phyloP scores from a whole-genome alignment of 2,888 invertebrate genomes.

The Agrochola litura region DNA sequence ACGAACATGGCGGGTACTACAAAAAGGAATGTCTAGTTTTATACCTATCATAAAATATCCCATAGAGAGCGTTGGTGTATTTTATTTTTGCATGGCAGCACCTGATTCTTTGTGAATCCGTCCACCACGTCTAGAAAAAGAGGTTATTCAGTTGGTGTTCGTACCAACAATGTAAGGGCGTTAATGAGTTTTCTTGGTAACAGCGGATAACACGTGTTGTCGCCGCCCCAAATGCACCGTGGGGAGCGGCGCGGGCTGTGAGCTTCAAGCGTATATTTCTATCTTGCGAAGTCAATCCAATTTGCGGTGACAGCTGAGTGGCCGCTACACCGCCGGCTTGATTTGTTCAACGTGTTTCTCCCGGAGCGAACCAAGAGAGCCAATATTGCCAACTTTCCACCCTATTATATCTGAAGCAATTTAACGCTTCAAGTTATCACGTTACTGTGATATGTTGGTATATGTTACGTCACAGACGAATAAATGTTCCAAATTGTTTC shows the following conservation, averaged over 20 bases:
- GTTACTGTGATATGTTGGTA: conserved; percentile 35
- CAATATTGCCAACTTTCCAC: conserved; percentile 66
- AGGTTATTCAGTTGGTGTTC: conserved; percentile 16
- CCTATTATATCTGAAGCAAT: conserved; percentile 60
- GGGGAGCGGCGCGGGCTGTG: conserved; percentile 57
- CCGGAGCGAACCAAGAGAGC: conserved; percentile 68
- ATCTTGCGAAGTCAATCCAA: conserved; percentile 82
- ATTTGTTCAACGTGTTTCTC: conserved; percentile 78
- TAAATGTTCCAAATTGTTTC: conserved; percentile 58
- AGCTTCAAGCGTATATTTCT: conserved; percentile 73
- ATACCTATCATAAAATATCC: conserved; percentile 59
- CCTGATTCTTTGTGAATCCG: conserved; percentile 23
- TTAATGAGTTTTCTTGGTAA: conserved; percentile 52
- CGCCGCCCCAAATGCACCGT: conserved; percentile 70
- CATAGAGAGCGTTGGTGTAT: conserved; percentile 16
- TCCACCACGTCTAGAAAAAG: conserved; percentile 4
- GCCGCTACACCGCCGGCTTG: conserved; percentile 77
- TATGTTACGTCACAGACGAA: conserved; percentile 50
- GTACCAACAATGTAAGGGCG: conserved; percentile 10
- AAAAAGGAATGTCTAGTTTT: conserved; percentile 48
- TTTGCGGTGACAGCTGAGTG: conserved; percentile 81
- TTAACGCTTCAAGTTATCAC: conserved; percentile 50
- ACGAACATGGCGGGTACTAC: conserved; percentile 33
- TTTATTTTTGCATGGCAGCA: conserved; percentile 37
- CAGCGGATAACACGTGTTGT: conserved; percentile 44